Base-by-base conservation (phyloP, 1,140 invertebrate species). In the Galleria mellonella region DNA sequence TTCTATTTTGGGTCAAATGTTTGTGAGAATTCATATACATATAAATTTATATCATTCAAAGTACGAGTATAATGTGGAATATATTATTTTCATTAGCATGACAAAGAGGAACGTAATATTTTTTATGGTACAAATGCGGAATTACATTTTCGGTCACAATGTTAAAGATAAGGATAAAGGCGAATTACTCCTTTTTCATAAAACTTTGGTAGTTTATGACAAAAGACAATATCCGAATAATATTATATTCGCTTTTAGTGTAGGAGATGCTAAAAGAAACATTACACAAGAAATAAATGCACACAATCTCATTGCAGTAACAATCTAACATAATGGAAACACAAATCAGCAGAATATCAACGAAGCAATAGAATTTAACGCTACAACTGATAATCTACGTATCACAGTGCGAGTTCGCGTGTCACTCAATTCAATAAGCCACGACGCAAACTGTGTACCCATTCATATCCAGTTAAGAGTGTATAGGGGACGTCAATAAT, bases 361-460 rank as follows among this genome's bases (percentile, higher is more conserved):
- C 35, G 15, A 17, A 17, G 14, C 35, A 37, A 37, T 37, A 37
- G 35, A 17, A 37, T 37, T n/a, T 13, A 35, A 32, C 12, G 32
- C 6, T 28, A 36, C 32, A 40, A 14, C 9, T 31, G 35, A 38
- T 37, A 45, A 35, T 11, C 32, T 13, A 35, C 17, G 14, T 38
- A 38, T 45, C 38, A 30, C 32, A 10, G 41, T 10, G 28, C 41
- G 7, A 39, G 45, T 43, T 55, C 46, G 57, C 64, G 52, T 68
- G 61, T 61, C 60, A 64, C 53, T 56, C 65, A 64, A 69, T 60
- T 65, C 62, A 65, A 69, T 69, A 53, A 49, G 43, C 36, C 43
- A 28, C 17, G 17, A 33, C 27, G 31, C 44, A 37, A 47, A 47
- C 27, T 37, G 40, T 32, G 17, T 30, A 29, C 23, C 44, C 55